Conservation (phyloP, 2,113 vertebrate species). For the Chascanopsetta lugubris region DNA sequence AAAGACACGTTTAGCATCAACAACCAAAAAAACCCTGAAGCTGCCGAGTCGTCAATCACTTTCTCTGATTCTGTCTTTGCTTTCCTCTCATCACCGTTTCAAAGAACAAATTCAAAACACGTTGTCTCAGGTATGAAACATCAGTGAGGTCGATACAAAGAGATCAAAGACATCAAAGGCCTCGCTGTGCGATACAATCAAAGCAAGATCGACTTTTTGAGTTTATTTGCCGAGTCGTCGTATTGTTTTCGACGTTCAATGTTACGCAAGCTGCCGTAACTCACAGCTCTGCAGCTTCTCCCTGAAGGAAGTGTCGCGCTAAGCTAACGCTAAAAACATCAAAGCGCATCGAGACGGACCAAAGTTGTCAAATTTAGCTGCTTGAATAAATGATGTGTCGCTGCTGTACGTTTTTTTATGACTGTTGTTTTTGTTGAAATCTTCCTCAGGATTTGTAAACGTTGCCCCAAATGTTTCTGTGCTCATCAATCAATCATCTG, state of each 20-base stretch:
- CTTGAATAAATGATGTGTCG: too few species aligned
- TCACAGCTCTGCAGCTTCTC: not conserved
- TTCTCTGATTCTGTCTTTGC: too few species aligned
- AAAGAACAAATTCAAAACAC: not conserved
- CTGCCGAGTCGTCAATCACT: not conserved
- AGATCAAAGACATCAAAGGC: too few species aligned
- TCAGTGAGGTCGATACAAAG: not conserved
- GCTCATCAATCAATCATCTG: too few species aligned
- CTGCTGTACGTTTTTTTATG: not conserved
- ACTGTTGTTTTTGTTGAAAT: not conserved
- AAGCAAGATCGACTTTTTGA: too few species aligned
- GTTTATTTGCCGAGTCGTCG: too few species aligned
- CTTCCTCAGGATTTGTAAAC: not conserved
- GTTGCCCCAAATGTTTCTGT: constrained; percentile 49
- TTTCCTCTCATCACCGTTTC: not conserved
- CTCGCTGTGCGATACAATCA: too few species aligned
- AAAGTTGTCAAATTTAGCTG: too few species aligned
- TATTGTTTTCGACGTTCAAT: too few species aligned
- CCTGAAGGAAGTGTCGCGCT: not conserved
- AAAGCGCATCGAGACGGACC: too few species aligned
- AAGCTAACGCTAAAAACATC: too few species aligned
- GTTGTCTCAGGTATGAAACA: not conserved
- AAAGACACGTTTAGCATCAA: not conserved
- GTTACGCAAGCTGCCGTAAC: too few species aligned
- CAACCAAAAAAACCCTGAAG: not conserved